Evolutionary conservation across 2,113 vertebrate species (phyloP).

Genomic region (Chamaea fasciata): DNA sequence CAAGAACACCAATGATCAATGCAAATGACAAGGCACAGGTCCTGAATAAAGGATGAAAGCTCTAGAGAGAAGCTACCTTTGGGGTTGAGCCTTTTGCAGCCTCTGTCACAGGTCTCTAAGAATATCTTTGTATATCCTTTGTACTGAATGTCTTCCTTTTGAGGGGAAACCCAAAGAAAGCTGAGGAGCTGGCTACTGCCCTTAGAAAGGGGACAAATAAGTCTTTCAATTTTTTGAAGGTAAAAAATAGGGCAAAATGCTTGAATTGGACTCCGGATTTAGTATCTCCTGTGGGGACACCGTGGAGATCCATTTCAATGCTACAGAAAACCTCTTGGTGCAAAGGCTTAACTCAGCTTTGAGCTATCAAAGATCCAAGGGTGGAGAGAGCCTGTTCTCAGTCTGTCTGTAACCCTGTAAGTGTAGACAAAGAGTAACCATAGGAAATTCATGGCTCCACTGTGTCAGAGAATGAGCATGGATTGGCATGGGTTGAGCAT

Average conservation of each 20-base stretch:
- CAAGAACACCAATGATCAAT: background rate
- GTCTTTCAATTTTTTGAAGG: background rate
- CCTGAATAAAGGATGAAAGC: background rate
- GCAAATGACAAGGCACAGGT: background rate
- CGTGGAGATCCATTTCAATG: background rate
- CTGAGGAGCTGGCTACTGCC: background rate
- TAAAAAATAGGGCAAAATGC: background rate
- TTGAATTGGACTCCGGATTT: background rate
- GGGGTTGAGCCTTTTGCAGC: background rate
- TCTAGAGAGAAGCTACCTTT: background rate
- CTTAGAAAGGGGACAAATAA: background rate
- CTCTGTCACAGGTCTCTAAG: background rate
- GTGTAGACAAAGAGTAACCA: background rate
- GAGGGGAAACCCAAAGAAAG: background rate
- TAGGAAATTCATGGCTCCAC: background rate
- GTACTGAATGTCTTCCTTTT: background rate
- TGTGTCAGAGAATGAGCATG: background rate
- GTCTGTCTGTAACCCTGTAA: background rate
- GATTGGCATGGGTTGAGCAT: background rate
- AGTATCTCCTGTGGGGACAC: background rate
- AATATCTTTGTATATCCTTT: background rate
- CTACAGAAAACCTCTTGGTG: background rate
- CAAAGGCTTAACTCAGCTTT: background rate
- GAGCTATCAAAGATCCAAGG: background rate
- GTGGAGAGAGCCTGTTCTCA: background rate